A percentile compares a stretch with the other conserved stretches of the same genome.
Conservation (phyloP, 2,113 vertebrate genomes). For the Corythornis madagascariensis region DNA sequence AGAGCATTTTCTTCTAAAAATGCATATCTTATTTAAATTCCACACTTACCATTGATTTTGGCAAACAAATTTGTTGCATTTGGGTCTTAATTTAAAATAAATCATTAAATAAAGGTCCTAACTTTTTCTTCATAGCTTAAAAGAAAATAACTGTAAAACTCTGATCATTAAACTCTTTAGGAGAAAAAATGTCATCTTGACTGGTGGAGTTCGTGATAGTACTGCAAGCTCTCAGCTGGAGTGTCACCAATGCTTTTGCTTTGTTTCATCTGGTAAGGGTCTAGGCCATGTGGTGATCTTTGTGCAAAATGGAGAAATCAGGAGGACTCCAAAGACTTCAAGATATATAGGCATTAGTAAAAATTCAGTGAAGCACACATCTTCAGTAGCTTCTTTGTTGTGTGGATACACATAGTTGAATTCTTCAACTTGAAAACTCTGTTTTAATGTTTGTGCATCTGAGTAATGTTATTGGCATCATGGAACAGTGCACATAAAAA, state of each 20-base stretch:
- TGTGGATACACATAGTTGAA: not conserved
- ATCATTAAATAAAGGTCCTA: no score
- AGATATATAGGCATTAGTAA: not conserved
- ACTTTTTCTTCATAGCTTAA: not conserved
- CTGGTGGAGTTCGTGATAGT: not conserved
- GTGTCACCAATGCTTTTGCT: rapidly evolving
- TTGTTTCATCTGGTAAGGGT: not conserved
- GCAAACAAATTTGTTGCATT: not conserved
- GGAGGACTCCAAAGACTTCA: not conserved
- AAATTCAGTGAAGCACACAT: not conserved
- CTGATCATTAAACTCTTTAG: not conserved
- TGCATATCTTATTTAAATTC: not conserved
- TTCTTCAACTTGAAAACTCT: not conserved
- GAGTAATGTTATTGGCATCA: not conserved
- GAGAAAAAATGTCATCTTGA: not conserved
- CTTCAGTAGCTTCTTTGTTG: not conserved
- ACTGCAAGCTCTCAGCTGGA: not conserved
- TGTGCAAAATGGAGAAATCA: not conserved
- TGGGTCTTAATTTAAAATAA: not conserved
- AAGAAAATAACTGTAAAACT: not conserved
- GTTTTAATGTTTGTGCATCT: not conserved
- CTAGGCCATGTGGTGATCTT: not conserved
- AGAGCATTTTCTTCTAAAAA: not conserved
- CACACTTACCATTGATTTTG: not conserved
- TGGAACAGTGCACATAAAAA: not conserved